Percentiles rank a stretch among this genome's conserved stretches.
phyloP scores from a whole-genome alignment of 2,797 vertebrate genomes.

The Oreonectes daqikongensis region DNA sequence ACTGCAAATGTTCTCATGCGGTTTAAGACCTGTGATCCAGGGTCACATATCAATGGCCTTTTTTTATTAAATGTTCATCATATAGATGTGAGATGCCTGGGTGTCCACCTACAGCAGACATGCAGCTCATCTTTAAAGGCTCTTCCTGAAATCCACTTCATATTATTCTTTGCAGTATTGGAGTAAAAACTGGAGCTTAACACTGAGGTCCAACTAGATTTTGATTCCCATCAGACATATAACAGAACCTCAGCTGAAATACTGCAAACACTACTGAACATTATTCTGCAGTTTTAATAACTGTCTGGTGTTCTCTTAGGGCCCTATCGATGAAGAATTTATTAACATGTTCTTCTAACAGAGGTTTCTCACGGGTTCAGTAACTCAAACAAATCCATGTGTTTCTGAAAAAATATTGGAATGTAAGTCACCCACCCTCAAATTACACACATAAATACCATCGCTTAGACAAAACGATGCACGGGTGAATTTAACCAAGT shows the following conservation, averaged over 20 bases:
- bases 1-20: no score
- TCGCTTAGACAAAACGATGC: constrained; percentile 33
- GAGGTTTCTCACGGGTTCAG: constrained; percentile 22
- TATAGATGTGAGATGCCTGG: not conserved
- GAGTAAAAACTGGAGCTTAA: constrained; percentile 52
- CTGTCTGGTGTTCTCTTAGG: constrained; percentile 53
- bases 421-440: constrained; percentile 32
- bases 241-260: constrained; percentile 61
- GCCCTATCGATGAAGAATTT: constrained; percentile 17
- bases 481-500: constrained; percentile 12
- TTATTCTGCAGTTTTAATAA: constrained; percentile 38
- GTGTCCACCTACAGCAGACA: not conserved
- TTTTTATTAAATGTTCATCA: not conserved
- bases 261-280: constrained; percentile 54
- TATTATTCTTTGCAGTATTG: constrained; percentile 22
- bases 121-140: constrained; percentile 64
- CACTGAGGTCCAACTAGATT: constrained; percentile 66
- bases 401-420: constrained; percentile 33
- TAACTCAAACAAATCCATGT: constrained; percentile 47
- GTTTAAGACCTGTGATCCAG: no score
- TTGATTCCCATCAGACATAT: constrained; percentile 62
- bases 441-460: constrained; percentile 30
- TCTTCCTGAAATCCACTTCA: constrained; percentile 64
- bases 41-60: not conserved
- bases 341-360: not conserved